Evolutionary conservation across 2,113 vertebrate species (phyloP).

Genomic region (Megaceryle torquata): DNA sequence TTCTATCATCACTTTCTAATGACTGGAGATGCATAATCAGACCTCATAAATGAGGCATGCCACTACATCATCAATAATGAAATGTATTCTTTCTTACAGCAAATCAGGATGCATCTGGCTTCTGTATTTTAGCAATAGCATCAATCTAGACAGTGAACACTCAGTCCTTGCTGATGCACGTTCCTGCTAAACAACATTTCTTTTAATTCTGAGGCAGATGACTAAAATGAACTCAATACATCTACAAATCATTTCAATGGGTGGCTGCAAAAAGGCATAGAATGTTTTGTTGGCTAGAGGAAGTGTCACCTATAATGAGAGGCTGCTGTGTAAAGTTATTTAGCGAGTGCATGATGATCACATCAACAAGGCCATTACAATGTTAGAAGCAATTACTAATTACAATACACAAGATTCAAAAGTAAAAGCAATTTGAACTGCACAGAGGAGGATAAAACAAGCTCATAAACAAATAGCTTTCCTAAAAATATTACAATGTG

Average conservation of each 20-base stretch:
- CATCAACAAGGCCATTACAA: constrained; percentile 18
- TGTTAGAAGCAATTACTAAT: constrained; percentile 49
- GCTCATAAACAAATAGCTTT: neutral
- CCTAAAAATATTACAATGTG: neutral
- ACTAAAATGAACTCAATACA: neutral
- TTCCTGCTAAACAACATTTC: neutral
- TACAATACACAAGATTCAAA: constrained; percentile 9
- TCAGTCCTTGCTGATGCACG: neutral
- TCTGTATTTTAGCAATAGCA: neutral
- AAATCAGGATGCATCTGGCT: neutral
- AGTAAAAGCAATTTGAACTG: constrained; percentile 3
- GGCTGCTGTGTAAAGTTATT: constrained; percentile 52
- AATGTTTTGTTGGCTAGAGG: neutral
- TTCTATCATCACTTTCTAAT: constrained; percentile 17
- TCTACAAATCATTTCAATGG: constrained; percentile 5
- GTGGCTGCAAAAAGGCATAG: neutral
- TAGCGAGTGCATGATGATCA: constrained; percentile 42
- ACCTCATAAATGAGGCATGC: neutral
- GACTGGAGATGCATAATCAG: constrained; percentile 17
- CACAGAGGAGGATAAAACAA: neutral
- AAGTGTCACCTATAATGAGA: constrained; percentile 26
- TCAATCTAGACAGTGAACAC: neutral
- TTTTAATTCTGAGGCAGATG: constrained; percentile 16
- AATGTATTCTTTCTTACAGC: neutral
- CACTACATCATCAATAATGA: neutral